Base-by-base conservation (phyloP, 2,113 vertebrate genomes). In the Thymallus thymallus region DNA sequence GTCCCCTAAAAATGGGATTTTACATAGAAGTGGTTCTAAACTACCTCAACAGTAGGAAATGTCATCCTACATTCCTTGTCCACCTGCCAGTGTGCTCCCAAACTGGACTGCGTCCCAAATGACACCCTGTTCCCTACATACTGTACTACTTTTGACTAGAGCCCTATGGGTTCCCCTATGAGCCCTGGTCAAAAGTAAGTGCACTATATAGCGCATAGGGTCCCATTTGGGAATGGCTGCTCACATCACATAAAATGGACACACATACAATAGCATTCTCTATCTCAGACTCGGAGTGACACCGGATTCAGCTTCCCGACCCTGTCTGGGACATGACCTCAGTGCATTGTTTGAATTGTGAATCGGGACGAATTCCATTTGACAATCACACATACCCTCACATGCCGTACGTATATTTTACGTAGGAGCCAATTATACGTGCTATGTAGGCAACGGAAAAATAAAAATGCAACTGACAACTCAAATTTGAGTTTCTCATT, bases 201-300 rank as follows among this genome's bases (percentile, higher is more conserved):
- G 41, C 5, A 45, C 5, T 45, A 6, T 6, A 45, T 45, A 45
- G 41, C 2, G 26, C 26, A 26, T 26, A 26, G 26, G 41, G 41
- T 45, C 9, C 5, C 55, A 58, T 58, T 16, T 16, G 20, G 55
- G 16, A 58, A 4, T 12, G 32, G 24, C 29, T 26, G 61, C 24
- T 63, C 72, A 32, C 62, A 14, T 12, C 14, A 80, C 68, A 77
- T 65, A 72, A 61, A 60, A 2, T 1, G 32, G 29, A 69, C 68
- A 55, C 13, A 55, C 68, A 55, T n/a, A n/a, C 68, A 69, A 41
- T 46, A 75, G 26, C 26, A 26, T 26, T 26, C 26, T 82, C 73
- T 74, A 76, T 78, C 82, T 82, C 22, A 64, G 63, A 69, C 79
- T 83, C 72, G 2, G 26, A 26, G 26, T 81, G 68, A 85, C 20